Evolutionary conservation across 2,888 invertebrate genomes (phyloP), one percentile per base, ranked within the genome.

Genomic region (Drosophila pseudotakahashii): DNA sequence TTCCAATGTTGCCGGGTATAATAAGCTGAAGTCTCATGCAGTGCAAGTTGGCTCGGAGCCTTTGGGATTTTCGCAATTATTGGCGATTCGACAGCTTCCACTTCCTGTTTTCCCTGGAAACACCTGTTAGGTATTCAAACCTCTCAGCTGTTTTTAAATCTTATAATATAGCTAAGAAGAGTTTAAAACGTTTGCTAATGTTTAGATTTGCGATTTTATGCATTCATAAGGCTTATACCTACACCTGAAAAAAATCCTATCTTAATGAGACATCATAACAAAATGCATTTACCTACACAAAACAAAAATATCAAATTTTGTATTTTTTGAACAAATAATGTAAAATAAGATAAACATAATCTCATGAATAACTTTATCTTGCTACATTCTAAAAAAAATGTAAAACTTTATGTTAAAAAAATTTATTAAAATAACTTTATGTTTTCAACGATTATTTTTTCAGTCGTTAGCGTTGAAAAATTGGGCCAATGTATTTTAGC

Each of bases 51-150:
- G 16, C 16, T 32, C 0, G 32, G 11, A 16, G 16, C 32, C 48
- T 16, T 48, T 48, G 48, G 48, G 48, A 48, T 32, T 7, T 3
- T 32, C 32, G 3, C 16, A 32, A 48, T 48, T 48, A 48, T 48
- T 48, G 48, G 48, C 32, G 16, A 32, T 48, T 48, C 16, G 13
- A 11, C 13, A 32, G 48, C 32, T 48, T 48, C 16, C 48, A 34
- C 48, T 48, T 16, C 32, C 48, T 34, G 48, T 7, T 11, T 13
- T 2, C 11, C 0, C 32, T 13, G 3, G 11, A 14, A 48, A n/a
- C 47, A 13, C 16, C 47, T 16, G 16, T 14, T 14, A 16, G 11
- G 16, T 47, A 32, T 47, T 32, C 32, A 47, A 47, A 14, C 47
- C 47, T 16, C 47, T 32, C 23, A n/a, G 13, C 26, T 44, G 23